Evolutionary conservation across 2,888 invertebrate genomes (phyloP).

Genomic region (Pheosia tremula): DNA sequence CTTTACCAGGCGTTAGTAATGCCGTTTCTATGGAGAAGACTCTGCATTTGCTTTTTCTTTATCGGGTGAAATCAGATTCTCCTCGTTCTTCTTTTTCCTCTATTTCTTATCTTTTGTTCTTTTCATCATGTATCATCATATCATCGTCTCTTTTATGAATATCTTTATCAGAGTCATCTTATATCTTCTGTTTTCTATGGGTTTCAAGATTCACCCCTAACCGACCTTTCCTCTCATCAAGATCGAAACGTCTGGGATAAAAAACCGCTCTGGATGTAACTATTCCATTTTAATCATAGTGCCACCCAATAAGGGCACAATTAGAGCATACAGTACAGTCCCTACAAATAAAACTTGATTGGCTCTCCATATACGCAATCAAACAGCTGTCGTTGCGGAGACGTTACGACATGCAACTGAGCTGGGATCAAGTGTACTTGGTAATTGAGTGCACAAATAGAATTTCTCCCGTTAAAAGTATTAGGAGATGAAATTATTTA

Average conservation of each 20-base stretch:
- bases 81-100: too few species aligned
- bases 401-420: not conserved
- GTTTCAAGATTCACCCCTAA: too few species aligned
- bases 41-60: too few species aligned
- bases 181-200: too few species aligned
- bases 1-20: too few species aligned
- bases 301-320: constrained; percentile 2
- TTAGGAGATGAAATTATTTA: not conserved
- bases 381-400: not conserved
- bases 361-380: not conserved
- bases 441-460: not conserved
- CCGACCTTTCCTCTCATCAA: too few species aligned
- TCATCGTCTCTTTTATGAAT: too few species aligned
- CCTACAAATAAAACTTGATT: constrained; percentile 4
- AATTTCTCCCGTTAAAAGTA: not conserved
- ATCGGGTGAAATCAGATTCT: too few species aligned
- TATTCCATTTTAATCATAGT: not conserved
- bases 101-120: too few species aligned
- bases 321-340: not conserved
- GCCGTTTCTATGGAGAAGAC: too few species aligned
- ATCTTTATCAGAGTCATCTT: too few species aligned
- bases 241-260: not conserved
- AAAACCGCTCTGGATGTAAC: not conserved
- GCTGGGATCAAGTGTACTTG: not conserved
- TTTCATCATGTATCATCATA: too few species aligned